Conservation (phyloP, 2,113 vertebrate genomes). For the Poeciliopsis occidentalis region DNA sequence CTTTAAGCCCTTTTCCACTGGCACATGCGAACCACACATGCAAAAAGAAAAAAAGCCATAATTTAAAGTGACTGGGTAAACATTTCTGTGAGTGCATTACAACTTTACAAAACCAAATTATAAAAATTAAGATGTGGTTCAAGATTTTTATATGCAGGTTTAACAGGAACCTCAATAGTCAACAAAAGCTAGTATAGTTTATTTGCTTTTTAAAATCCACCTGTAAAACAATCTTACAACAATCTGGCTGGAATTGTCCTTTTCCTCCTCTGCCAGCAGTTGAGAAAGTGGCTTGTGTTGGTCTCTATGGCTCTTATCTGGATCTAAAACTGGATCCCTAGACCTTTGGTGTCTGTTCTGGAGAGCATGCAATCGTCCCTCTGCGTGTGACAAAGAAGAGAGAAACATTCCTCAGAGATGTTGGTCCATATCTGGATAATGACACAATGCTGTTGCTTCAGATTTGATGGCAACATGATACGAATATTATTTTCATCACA, state of each 20-base stretch:
- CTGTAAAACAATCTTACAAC: constrained; percentile 56
- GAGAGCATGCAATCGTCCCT: background rate
- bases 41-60: background rate
- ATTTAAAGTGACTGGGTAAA: background rate
- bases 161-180: background rate
- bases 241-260: constrained; percentile 61
- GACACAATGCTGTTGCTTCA: too few relatives aligned
- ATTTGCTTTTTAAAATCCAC: background rate
- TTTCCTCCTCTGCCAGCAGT: constrained; percentile 63
- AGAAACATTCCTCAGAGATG: too few relatives aligned
- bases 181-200: too few relatives aligned
- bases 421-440: too few relatives aligned
- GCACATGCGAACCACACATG: too few relatives aligned
- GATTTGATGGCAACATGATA: too few relatives aligned
- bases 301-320: constrained; percentile 61
- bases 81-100: background rate
- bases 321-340: constrained; percentile 25
- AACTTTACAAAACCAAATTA: too few relatives aligned
- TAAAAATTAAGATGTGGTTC: too few relatives aligned
- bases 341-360: constrained; percentile 25
- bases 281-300: constrained; percentile 50
- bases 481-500: too few relatives aligned
- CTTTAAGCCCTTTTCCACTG: too few relatives aligned
- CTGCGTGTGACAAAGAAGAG: constrained; percentile 1
- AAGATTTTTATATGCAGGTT: too few relatives aligned